These are phyloP conservation scores for Trichopoda pennipes DNA, from an alignment of 2,888 invertebrate genomes.

Conservation along the genomic window DNA sequence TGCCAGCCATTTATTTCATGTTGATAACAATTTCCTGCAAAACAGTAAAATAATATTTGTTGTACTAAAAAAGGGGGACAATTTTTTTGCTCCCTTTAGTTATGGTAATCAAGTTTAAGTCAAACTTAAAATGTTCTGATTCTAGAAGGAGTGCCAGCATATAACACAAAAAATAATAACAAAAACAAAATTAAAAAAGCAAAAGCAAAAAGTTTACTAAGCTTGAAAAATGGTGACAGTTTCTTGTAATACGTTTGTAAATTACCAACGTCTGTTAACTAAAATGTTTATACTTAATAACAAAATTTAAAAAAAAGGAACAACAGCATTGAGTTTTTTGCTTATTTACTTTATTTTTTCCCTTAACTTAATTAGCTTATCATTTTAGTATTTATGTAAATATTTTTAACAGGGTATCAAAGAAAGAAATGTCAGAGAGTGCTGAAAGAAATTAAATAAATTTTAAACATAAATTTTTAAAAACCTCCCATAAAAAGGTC, in stretches of 20 bases:
- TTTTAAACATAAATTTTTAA: conserved; percentile 55
- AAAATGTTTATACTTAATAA: conserved; percentile 45
- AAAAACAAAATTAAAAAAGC: conserved; percentile 12
- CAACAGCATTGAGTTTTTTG: conserved; percentile 1
- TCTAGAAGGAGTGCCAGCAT: not conserved
- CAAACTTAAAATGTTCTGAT: conserved; percentile 36
- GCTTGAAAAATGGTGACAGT: conserved; percentile 71
- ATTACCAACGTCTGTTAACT: conserved; percentile 66
- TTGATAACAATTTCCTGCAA: conserved; percentile 35
- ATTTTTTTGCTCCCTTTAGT: conserved; percentile 24
- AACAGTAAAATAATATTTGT: conserved; percentile 18
- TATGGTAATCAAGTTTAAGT: conserved; percentile 61
- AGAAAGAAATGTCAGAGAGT: not conserved
- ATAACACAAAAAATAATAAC: not conserved
- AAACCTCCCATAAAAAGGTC: conserved; percentile 49
- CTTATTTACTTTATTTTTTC: conserved; percentile 29
- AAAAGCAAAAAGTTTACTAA: conserved; percentile 52
- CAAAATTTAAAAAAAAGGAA: conserved; percentile 32
- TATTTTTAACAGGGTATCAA: conserved; percentile 37
- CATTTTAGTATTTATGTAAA: conserved; percentile 70
- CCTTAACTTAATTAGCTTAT: conserved; percentile 75
- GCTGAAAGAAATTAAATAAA: conserved; percentile 32
- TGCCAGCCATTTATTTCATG: conserved; percentile 34
- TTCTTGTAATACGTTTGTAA: conserved; percentile 74
- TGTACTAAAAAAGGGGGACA: conserved; percentile 7